Evolutionary conservation across 2,888 invertebrate genomes (phyloP), one percentile per base, ranked within the genome.

Genomic region (Scaptomyza caliginosa): DNA sequence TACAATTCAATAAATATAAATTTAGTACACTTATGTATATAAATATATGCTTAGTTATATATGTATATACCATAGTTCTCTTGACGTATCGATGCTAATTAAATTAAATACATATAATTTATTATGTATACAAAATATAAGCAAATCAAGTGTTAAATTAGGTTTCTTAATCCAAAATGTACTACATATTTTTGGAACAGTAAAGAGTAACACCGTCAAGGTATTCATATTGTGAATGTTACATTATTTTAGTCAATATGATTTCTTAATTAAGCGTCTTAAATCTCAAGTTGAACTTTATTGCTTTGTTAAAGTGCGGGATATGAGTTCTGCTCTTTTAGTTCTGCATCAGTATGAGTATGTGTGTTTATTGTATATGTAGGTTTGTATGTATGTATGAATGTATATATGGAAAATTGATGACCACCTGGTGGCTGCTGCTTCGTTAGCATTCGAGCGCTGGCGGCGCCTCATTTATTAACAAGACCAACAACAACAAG

Each of bases 281-380:
- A 77, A 77, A 65, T 59, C 72, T 74, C 70, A 80, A 84, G 84
- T 84, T 85, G 83, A 85, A 88, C 84, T 88, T 88, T 88, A 78
- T 70, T 88, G 86, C 80, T 80, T 78, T 66, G 60, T 72, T 49
- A 56, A 74, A 30, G 50, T 74, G 64, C 64, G 56, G 75, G 66
- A 75, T 69, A 75, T 77, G 74, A 65, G 65, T 58, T 65, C 51
- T 45, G 52, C 58, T 42, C 58, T 42, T 19, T 58, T 36, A 30
- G 51, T 30, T 54, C n/a, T 60, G 28, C 40, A 42, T 58, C 40
- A 34, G 4, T 52, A 28, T 40, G 30, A 39, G 28, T 40, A 38
- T 30, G 7, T 30, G 7, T 52, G 21, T 23, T 26, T 30, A 5
- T 56, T 52, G 39, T 49, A 34, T 46, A 34, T 52, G 17, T 65